Base-by-base conservation (phyloP, 1,140 invertebrate species). In the Trichogramma pretiosum region DNA sequence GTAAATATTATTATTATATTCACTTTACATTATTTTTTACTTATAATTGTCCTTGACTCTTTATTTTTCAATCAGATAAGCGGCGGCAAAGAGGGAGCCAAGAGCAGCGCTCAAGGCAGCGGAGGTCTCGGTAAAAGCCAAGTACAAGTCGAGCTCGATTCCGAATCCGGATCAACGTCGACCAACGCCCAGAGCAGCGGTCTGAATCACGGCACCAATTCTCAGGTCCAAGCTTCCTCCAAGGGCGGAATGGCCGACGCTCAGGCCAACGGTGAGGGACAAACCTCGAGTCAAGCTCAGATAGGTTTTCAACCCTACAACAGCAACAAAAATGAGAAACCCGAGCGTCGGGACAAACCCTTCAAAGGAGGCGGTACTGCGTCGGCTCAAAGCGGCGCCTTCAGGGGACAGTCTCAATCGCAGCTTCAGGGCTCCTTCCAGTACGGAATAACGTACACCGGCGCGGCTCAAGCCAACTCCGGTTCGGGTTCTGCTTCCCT, bases 231-330 rank as follows among this genome's bases (percentile, higher is more conserved):
- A 74, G 84, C 84, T 5, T 82, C 83, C 48, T 74, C 77, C 9
- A 84, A 82, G 65, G 86, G 87, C 19, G 87, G 87, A 4, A 77
- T 87, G 68, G 84, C 86, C 5, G 85, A 89, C 67, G 85, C 86
- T 1, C 86, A 89, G 73, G 84, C 86, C 2, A 83, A 81, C 53
- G 87, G 85, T 2, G 82, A 83, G 14, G 87, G 87, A 3, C 83
- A 80, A 55, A 89, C 87, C 0, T 87, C 84, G 2, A 88, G 85
- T 24, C 87, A 89, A 70, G 86, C 87, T 13, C 86, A 89, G 70
- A 87, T 89, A 33, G 86, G 85, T 4, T 89, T 89, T 58, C 80
- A 82, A 38, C 85, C 87, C 0, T 81, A 82, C 76, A 78, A 62
- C 72, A 81, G 63, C 58, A 65, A 44, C 68, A 81, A 63, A 56